Evolutionary conservation across 1,140 invertebrate genomes (phyloP), one percentile per base, ranked within the genome.

Genomic region (Trinorchestia longiramus): DNA sequence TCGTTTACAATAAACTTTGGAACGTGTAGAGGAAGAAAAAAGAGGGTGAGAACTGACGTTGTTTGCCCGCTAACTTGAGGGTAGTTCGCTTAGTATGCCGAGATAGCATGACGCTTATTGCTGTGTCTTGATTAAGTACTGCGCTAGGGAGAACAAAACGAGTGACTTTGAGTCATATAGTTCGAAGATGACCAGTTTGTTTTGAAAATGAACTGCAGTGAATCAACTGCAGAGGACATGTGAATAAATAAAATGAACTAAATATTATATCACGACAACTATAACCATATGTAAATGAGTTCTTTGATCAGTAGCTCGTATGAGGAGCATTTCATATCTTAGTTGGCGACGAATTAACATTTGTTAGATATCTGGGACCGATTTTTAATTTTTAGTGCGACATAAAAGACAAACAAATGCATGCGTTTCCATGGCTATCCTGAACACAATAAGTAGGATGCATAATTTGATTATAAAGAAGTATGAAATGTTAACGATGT

Each of bases 1-100:
- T 90, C 88, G 43, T 90, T 90, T 90, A 43, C 88, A 90, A 28
- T 90, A 90, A 90, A 90, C 88, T 90, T 90, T 90, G 8, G 88
- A 41, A 28, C 88, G 4, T 77, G 62, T 77, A 77, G 36, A 77
- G 15, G 62, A 77, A 77, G 36, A n/a, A 53, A 77, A 36, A 23
- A 77, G 62, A 28, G 62, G 15, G 62, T 77, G 62, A 77, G 62
- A 77, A 77, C 62, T 77, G 62, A 77, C 62, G 62, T 36, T 77
- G 62, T 77, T 77, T 77, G 62, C 28, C 62, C 62, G 62, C 62
- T 77, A 77, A 77, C 62, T 77, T 77, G 15, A 77, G 62, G 62
- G 62, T 23, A 77, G 36, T 28, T 36, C 62, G 62, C 62, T 77
- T 77, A 77, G 62, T 77, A 77, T 77, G 11, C 62, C 28, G 62